A percentile compares a stretch with the other conserved stretches of the same genome.
These are phyloP conservation scores for Mythimna albipuncta DNA, from an alignment of 2,888 invertebrate species.

Conservation along the genomic window DNA sequence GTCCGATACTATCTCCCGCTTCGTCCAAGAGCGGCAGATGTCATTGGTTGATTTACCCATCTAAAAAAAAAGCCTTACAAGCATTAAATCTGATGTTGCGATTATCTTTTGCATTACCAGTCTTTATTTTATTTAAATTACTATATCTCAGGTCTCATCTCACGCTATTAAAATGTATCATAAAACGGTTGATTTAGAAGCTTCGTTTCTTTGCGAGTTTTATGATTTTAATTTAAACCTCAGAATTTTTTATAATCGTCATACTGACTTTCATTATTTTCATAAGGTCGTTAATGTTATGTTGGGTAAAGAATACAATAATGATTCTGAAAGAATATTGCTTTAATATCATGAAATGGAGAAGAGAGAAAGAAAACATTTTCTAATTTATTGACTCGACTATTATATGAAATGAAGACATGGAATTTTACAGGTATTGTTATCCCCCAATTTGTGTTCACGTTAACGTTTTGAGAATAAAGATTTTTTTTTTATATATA, in stretches of 20 bases:
- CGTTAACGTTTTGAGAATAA: too few species aligned
- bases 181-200: constrained; percentile 38
- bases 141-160: constrained; percentile 1
- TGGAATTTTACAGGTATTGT: too few species aligned
- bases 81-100: background rate
- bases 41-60: too few species aligned
- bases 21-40: too few species aligned
- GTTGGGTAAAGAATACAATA: background rate
- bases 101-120: background rate
- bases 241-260: constrained; percentile 38
- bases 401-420: too few species aligned
- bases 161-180: constrained; percentile 31
- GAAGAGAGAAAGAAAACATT: background rate
- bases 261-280: constrained; percentile 37
- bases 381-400: background rate
- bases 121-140: constrained; percentile 19
- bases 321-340: background rate
- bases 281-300: constrained; percentile 17
- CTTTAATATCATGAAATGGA: too few species aligned
- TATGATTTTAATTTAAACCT: constrained; percentile 52
- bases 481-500: too few species aligned
- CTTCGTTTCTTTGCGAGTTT: constrained; percentile 26
- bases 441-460: too few species aligned
- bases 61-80: background rate
- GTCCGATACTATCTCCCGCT: too few species aligned